Percentiles rank a stretch among this genome's conserved stretches.
Conservation (phyloP, 2,888 invertebrate species). For the Hyles lineata region DNA sequence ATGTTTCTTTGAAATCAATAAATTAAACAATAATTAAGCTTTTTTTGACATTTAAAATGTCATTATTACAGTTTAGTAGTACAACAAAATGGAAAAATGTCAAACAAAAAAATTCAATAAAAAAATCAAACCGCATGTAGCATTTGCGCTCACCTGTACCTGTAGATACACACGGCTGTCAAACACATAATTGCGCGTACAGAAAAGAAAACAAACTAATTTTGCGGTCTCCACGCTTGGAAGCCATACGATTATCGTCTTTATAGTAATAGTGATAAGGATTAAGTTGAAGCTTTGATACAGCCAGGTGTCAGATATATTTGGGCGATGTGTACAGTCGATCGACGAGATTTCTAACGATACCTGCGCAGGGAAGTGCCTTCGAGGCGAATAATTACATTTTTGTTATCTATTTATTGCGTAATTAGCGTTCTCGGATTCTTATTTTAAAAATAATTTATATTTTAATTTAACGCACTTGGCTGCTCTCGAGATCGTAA, state of each 20-base stretch:
- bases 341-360: slow-evolving; percentile 60
- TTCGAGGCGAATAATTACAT: slow-evolving; percentile 65
- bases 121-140: slow-evolving; percentile 31
- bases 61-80: too few relatives aligned
- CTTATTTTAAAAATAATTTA: slow-evolving; percentile 14
- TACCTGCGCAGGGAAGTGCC: slow-evolving; percentile 59
- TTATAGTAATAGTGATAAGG: slow-evolving; percentile 45
- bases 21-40: too few relatives aligned
- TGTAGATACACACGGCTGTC: slow-evolving; percentile 71
- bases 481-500: neutral
- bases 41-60: too few relatives aligned
- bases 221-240: slow-evolving; percentile 50
- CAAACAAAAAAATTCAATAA: neutral
- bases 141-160: slow-evolving; percentile 68
- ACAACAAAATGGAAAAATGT: too few relatives aligned
- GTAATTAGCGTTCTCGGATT: slow-evolving; percentile 2
- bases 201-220: slow-evolving; percentile 67
- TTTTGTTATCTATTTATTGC: slow-evolving; percentile 57
- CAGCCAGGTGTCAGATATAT: slow-evolving; percentile 48
- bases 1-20: too few relatives aligned
- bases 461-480: neutral
- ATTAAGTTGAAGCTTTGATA: slow-evolving; percentile 38
- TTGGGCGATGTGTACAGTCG: slow-evolving; percentile 66
- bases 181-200: slow-evolving; percentile 81
- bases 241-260: slow-evolving; percentile 45